A percentile compares a stretch with the other conserved stretches of the same genome.
Evolutionary conservation across 2,888 invertebrate genomes (phyloP).

Genomic region (Noctua janthe): DNA sequence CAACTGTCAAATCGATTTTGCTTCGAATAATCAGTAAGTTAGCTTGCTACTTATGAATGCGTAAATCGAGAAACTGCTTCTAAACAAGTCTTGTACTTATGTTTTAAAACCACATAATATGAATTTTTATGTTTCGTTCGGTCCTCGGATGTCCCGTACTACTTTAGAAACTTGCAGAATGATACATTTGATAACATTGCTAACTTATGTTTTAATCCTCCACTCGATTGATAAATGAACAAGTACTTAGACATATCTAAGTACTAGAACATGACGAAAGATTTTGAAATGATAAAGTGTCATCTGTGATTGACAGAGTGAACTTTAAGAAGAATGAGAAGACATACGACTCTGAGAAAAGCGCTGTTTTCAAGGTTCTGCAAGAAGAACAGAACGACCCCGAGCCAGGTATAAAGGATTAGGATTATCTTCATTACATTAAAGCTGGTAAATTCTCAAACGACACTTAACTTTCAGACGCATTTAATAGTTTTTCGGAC

Average conservation of each 20-base stretch:
- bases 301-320: conserved; percentile 91
- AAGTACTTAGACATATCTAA: conserved; percentile 19
- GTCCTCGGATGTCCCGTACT: conserved; percentile 2
- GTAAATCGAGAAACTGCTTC: not conserved
- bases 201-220: conserved; percentile 58
- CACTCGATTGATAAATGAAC: conserved; percentile 9
- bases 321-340: conserved; percentile 99
- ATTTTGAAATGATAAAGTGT: conserved; percentile 12
- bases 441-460: conserved; percentile 10
- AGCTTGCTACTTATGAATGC: conserved; percentile 1
- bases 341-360: conserved; percentile 96
- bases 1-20: not conserved
- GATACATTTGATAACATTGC: conserved; percentile 58
- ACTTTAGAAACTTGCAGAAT: conserved; percentile 22
- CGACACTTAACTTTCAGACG: conserved; percentile 8
- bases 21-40: conserved; percentile 23
- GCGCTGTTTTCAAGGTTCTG: conserved; percentile 97
- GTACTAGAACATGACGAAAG: not conserved
- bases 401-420: conserved; percentile 92
- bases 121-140: not conserved
- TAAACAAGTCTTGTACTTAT: not conserved
- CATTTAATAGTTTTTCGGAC: conserved; percentile 1
- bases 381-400: conserved; percentile 96
- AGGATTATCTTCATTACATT: conserved; percentile 9
- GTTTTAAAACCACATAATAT: conserved; percentile 2